phyloP scores from a whole-genome alignment of 2,113 vertebrate species.

The Archilochus colubris region DNA sequence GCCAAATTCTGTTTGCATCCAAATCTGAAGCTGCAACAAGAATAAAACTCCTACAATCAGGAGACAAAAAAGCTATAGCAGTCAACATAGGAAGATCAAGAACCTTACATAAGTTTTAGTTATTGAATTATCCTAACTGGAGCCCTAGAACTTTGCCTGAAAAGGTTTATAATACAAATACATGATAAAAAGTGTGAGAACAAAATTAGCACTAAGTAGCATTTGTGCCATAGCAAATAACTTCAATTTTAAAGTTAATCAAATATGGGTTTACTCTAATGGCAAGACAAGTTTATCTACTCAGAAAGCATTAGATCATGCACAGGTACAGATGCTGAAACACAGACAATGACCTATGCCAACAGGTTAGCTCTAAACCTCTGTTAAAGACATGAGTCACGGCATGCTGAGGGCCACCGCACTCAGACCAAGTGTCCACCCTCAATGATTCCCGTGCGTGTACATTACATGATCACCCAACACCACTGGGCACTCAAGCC shows the following conservation, averaged over 20 bases:
- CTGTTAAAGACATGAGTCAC: accelerated
- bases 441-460: accelerated
- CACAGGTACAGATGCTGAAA: accelerated
- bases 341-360: neutral
- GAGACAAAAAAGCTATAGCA: neutral
- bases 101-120: neutral
- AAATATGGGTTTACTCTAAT: neutral
- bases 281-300: neutral
- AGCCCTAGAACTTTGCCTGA: neutral
- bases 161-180: neutral
- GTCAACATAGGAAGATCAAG: neutral
- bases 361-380: neutral
- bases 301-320: neutral
- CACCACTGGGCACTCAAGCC: neutral
- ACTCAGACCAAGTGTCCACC: neutral
- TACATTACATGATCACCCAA: accelerated
- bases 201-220: neutral
- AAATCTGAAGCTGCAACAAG: neutral
- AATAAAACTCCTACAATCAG: neutral
- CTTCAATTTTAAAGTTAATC: neutral
- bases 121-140: neutral
- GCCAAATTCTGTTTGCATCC: neutral
- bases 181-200: accelerated
- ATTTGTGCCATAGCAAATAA: neutral
- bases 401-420: neutral